Evolutionary conservation across 2,797 vertebrate genomes (phyloP), one percentile per base, ranked within the genome.

Genomic region (Furcifer pardalis): DNA sequence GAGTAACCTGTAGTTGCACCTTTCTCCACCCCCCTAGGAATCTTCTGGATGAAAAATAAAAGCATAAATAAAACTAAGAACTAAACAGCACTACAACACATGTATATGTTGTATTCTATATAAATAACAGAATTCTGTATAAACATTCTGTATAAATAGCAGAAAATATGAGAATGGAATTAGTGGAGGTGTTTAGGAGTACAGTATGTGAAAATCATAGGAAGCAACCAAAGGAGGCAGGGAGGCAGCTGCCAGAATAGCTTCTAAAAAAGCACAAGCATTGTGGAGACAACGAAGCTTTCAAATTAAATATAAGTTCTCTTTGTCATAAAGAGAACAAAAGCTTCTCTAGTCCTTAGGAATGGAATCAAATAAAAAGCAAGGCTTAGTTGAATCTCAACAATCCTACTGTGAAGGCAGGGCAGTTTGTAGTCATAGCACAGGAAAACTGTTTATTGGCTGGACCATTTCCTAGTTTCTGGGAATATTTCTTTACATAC

Each of bases 221-320:
- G 86, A 80, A 7, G n/a, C 68, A 4, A n/a, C 56, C 46, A 42
- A 73, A 84, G 10, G 82, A n/a, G 83, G 65, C 21, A 15, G 32
- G 40, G 19, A 60, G 32, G 25, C n/a, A 56, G 32, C 79, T 80
- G 52, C 2, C 44, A 25, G 59, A 77, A n/a, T 83, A n/a, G 21
- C 1, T 85, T 60, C 60, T 77, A 83, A 77, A 84, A n/a, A 65
- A 88, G 8, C 78, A 30, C 4, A 65, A 27, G n/a, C 88, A 76
- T 81, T 0, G 1, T 87, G 84, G 4, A 82, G 75, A 78, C 91
- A 92, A 80, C 76, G 86, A 82, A 85, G 1, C 49, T 82, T 7
- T 85, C 60, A 46, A 89, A 77, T 89, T 91, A 92, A 91, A 88
- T 4, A 65, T 65, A 85, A 88, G 87, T 91, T 84, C 62, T 59